A percentile compares a stretch with the other conserved stretches of the same genome.
These are phyloP conservation scores for Helogale parvula DNA, from an alignment of 2,113 vertebrate genomes.

Conservation along the genomic window DNA sequence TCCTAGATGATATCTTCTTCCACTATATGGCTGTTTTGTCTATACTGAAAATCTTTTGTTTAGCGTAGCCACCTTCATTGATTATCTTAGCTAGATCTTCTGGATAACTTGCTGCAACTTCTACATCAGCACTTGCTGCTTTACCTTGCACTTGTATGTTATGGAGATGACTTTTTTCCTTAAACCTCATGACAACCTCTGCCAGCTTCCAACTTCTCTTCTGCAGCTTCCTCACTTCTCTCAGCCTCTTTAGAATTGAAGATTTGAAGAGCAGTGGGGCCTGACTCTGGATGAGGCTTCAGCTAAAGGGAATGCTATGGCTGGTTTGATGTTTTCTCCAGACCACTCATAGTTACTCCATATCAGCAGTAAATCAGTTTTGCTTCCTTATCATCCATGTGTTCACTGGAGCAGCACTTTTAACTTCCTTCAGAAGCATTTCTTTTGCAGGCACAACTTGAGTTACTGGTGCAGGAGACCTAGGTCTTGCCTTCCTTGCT, in stretches of 20 bases:
- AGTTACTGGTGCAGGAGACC: background rate
- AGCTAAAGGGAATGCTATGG: background rate
- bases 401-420: background rate
- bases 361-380: background rate
- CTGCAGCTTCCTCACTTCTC: background rate
- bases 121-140: background rate
- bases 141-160: background rate
- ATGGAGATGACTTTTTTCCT: background rate
- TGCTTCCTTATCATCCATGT: background rate
- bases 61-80: background rate
- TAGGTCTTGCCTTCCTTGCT: background rate
- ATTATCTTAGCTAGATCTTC: background rate
- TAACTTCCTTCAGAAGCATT: background rate
- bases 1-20: background rate
- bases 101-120: background rate
- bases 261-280: background rate
- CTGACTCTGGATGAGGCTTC: background rate
- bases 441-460: background rate
- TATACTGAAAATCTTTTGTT: background rate
- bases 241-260: background rate
- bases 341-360: background rate
- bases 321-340: background rate
- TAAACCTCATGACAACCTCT: background rate
- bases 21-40: background rate
- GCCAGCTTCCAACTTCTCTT: background rate